phyloP scores from a whole-genome alignment of 1,140 invertebrate genomes.

The Aphis gossypii region DNA sequence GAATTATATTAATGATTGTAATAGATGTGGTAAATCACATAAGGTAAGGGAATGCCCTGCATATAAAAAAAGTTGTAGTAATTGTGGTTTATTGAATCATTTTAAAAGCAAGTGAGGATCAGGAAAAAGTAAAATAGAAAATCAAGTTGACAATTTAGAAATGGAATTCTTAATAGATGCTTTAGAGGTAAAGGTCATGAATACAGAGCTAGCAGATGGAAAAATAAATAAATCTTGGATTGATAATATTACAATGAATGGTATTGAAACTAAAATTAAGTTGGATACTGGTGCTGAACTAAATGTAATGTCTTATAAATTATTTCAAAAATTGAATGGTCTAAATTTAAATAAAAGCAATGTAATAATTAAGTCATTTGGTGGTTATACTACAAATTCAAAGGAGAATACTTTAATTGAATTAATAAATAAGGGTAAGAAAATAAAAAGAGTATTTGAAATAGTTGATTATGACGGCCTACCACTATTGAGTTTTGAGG shows the following conservation, averaged over 20 bases:
- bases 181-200: not conserved
- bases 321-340: not conserved
- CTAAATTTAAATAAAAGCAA: not conserved
- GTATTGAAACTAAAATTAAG: not conserved
- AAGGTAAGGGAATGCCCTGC: slow-evolving; percentile 56
- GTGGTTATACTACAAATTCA: slow-evolving; percentile 22
- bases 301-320: not conserved
- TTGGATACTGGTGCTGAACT: slow-evolving; percentile 20
- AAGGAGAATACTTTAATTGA: not conserved
- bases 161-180: slow-evolving; percentile 48
- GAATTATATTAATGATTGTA: too few relatives aligned
- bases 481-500: not conserved
- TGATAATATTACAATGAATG: slow-evolving; percentile 27
- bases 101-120: not conserved
- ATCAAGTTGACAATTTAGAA: slow-evolving; percentile 31
- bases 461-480: not conserved
- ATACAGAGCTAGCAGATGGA: slow-evolving; percentile 13
- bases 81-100: not conserved
- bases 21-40: slow-evolving; percentile 52
- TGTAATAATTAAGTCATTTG: not conserved
- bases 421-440: not conserved
- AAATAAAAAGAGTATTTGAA: not conserved
- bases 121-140: not conserved
- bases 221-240: slow-evolving; percentile 25
- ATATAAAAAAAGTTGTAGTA: not conserved